Percentiles rank a stretch among this genome's conserved stretches.
Conservation (phyloP, 2,113 vertebrate genomes). For the Ciconia stormi region DNA sequence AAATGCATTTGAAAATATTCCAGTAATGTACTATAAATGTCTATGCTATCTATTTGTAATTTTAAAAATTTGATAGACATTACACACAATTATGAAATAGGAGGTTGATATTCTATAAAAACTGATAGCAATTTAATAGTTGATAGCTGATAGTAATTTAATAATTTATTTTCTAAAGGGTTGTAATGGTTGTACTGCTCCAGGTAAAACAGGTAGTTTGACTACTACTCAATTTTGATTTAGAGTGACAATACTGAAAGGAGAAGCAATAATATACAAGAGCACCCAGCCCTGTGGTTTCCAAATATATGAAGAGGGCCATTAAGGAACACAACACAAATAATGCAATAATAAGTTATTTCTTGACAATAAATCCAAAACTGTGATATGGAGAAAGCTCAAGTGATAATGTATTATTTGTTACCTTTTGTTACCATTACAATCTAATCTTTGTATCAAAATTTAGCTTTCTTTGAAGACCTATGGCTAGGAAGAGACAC, state of each 20-base stretch:
- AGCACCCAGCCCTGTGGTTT: background rate
- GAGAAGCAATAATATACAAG: background rate
- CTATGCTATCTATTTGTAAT: background rate
- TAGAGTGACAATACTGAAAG: background rate
- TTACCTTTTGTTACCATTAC: background rate
- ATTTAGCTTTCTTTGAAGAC: background rate
- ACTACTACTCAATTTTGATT: background rate
- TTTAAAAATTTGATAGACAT: background rate
- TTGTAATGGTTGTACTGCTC: background rate
- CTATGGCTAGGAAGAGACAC: fast-evolving
- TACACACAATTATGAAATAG: background rate
- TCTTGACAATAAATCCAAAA: background rate
- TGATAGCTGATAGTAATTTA: background rate
- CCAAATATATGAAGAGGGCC: background rate
- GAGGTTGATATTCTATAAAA: background rate
- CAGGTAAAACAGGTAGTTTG: background rate
- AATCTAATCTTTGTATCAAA: background rate
- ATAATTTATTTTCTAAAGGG: background rate
- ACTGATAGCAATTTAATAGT: background rate
- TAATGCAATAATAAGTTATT: background rate
- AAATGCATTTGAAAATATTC: background rate
- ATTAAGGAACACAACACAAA: background rate
- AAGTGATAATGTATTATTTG: background rate
- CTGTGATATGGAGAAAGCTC: background rate
- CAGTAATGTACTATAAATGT: background rate